Percentiles rank a stretch among this genome's conserved stretches.
Conservation (phyloP, 2,113 vertebrate species). For the Lutjanus erythropterus region DNA sequence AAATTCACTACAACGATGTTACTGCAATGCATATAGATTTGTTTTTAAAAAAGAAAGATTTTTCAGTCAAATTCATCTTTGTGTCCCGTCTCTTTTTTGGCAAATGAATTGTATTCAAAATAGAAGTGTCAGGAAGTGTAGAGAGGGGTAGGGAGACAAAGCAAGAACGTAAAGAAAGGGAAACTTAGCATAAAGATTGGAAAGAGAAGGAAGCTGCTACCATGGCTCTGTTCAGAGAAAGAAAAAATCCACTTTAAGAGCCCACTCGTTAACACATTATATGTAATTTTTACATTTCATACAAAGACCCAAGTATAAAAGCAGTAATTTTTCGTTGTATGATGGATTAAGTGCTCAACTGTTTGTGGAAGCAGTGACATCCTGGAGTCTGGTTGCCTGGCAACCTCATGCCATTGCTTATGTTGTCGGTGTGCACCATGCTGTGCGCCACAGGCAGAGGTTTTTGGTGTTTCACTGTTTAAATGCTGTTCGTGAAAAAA, state of each 20-base stretch:
- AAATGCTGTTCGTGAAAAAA: background rate
- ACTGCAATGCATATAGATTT: too few species aligned
- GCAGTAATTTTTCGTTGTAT: background rate
- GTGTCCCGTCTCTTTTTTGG: too few species aligned
- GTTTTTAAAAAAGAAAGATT: too few species aligned
- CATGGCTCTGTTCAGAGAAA: background rate
- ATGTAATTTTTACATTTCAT: background rate
- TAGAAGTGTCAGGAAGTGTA: too few species aligned
- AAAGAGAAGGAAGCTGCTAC: background rate
- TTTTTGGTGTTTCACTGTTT: background rate
- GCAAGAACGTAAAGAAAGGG: too few species aligned
- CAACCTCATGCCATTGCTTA: conserved; percentile 8
- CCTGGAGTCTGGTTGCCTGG: conserved; percentile 38
- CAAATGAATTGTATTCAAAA: too few species aligned
- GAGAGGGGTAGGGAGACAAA: too few species aligned
- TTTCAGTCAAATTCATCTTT: too few species aligned
- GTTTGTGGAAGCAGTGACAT: background rate
- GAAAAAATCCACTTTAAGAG: background rate
- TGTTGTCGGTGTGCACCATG: too few species aligned
- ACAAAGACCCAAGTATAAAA: background rate
- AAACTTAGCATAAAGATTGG: background rate
- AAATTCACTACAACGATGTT: too few species aligned
- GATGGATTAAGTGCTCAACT: background rate
- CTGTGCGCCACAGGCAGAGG: too few species aligned
- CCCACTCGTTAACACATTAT: background rate